These are phyloP conservation scores for Falco concolor DNA, from an alignment of 2,797 vertebrate species.

Conservation along the genomic window DNA sequence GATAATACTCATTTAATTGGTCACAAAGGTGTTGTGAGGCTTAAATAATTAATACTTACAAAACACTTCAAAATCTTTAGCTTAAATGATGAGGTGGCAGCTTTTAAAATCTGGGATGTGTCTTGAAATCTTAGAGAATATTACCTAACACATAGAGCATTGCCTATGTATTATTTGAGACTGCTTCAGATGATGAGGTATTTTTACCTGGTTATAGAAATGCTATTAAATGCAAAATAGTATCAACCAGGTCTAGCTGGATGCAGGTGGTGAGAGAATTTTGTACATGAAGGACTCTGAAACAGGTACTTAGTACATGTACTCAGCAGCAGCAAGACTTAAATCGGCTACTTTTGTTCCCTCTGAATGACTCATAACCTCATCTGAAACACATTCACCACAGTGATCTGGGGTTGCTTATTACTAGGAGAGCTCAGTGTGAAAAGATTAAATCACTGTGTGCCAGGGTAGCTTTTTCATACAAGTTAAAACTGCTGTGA, in stretches of 20 bases:
- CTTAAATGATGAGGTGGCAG: not conserved
- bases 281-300: not conserved
- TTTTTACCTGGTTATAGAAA: not conserved
- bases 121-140: not conserved
- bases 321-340: not conserved
- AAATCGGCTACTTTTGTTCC: not conserved
- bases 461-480: not conserved
- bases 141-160: not conserved
- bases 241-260: not conserved
- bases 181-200: not conserved
- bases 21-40: not conserved
- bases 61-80: not conserved
- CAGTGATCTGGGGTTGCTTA: not conserved
- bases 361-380: not conserved
- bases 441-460: not conserved
- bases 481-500: not conserved
- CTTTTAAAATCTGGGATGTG: not conserved
- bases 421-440: not conserved
- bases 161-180: not conserved
- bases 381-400: constrained; percentile 10
- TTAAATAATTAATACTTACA: not conserved
- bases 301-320: not conserved
- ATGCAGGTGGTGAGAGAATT: not conserved
- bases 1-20: not conserved
- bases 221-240: not conserved